A percentile compares a stretch with the other conserved stretches of the same genome.
Evolutionary conservation across 2,113 vertebrate genomes (phyloP).

Genomic region (Microtus ochrogaster): DNA sequence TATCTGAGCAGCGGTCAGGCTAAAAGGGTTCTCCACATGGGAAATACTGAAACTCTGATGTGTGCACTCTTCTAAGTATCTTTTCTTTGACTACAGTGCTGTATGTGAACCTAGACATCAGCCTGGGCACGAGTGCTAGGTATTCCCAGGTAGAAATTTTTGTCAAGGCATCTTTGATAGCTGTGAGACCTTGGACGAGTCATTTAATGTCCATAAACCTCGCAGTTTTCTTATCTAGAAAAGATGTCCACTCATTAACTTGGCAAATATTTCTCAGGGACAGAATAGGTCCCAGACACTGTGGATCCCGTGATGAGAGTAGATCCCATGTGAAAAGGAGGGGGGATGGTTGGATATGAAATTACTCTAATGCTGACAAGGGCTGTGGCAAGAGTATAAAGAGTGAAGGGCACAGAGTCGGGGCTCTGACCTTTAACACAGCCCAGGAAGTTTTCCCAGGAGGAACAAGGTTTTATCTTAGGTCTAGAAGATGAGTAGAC

Average conservation of each 20-base stretch:
- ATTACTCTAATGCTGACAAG: neutral
- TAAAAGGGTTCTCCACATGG: neutral
- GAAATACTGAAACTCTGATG: neutral
- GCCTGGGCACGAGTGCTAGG: neutral
- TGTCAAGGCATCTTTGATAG: neutral
- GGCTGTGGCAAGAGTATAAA: accelerated
- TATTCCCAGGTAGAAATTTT: neutral
- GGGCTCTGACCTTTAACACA: neutral
- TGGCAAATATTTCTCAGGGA: neutral
- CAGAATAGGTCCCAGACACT: neutral
- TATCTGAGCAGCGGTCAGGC: neutral
- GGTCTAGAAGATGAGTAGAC: neutral
- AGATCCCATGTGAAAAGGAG: neutral
- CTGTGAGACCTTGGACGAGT: neutral
- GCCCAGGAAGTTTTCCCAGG: neutral
- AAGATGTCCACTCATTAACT: slow-evolving; percentile 15
- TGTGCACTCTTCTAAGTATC: neutral
- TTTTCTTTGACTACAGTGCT: neutral
- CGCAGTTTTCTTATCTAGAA: neutral
- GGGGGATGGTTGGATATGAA: neutral
- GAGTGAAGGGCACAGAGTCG: neutral
- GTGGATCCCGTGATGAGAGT: neutral
- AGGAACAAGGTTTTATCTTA: neutral
- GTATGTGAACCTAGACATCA: neutral
- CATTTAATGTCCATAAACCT: neutral